phyloP scores from a whole-genome alignment of 2,888 invertebrate genomes.

The Hirtodrosophila histrioides region DNA sequence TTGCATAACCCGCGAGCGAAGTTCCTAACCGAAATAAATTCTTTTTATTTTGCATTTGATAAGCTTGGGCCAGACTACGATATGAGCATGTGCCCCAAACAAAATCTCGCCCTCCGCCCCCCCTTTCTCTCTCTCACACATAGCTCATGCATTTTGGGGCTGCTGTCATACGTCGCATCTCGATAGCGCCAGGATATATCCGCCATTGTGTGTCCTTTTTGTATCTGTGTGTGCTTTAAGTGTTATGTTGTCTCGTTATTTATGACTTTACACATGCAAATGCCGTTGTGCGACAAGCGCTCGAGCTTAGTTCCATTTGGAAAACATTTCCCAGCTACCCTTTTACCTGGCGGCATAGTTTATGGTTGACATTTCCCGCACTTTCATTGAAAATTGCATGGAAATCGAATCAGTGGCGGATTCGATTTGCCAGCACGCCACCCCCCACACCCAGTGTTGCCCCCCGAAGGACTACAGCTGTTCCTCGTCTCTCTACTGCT shows the following conservation, averaged over 20 bases:
- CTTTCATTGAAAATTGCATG: slow-evolving; percentile 79
- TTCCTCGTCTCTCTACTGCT: slow-evolving; percentile 7
- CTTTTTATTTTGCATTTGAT: slow-evolving; percentile 75
- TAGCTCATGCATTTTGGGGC: slow-evolving; percentile 72
- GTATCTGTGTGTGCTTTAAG: slow-evolving; percentile 55
- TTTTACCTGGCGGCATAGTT: slow-evolving; percentile 73
- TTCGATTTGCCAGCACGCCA: slow-evolving; percentile 56
- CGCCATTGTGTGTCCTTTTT: slow-evolving; percentile 29
- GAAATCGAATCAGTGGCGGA: slow-evolving; percentile 73
- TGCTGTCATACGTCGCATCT: slow-evolving; percentile 73
- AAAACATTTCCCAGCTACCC: slow-evolving; percentile 35
- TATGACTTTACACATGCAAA: slow-evolving; percentile 83
- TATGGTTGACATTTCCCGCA: slow-evolving; percentile 72
- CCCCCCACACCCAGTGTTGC: no score
- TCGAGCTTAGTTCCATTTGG: slow-evolving; percentile 65
- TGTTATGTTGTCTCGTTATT: slow-evolving; percentile 80
- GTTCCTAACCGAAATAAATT: slow-evolving; percentile 78
- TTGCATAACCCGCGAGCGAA: slow-evolving; percentile 78
- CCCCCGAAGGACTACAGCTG: not conserved
- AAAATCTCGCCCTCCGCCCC: slow-evolving; percentile 15
- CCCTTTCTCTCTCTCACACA: slow-evolving; percentile 15
- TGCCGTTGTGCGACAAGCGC: slow-evolving; percentile 73
- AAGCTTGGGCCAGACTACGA: slow-evolving; percentile 63
- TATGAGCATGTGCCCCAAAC: slow-evolving; percentile 39
- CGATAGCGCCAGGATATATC: slow-evolving; percentile 58